Evolutionary conservation across 2,797 vertebrate genomes (phyloP).

Genomic region (Lepus townsendii): DNA sequence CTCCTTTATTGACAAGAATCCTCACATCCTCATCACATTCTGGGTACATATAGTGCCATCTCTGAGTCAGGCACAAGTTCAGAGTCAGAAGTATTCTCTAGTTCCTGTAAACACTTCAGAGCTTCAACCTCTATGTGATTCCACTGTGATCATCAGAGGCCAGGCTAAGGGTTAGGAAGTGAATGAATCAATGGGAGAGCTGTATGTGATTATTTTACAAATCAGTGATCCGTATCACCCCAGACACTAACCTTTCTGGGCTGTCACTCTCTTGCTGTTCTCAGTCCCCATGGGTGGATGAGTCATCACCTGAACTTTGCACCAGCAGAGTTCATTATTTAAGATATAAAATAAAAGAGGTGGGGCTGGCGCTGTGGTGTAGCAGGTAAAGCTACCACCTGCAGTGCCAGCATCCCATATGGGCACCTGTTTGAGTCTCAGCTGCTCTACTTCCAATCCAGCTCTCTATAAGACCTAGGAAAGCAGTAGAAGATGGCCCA

Average conservation of each 20-base stretch:
- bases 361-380: too few species aligned
- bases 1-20: background rate
- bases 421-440: too few species aligned
- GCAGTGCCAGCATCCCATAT: too few species aligned
- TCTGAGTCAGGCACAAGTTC: background rate
- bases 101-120: background rate
- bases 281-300: background rate
- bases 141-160: background rate
- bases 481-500: too few species aligned
- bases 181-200: background rate
- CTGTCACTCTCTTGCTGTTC: background rate
- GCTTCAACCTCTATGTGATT: background rate
- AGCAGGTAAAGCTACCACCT: too few species aligned
- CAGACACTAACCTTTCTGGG: background rate
- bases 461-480: too few species aligned
- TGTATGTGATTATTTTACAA: background rate
- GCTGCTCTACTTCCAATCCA: too few species aligned
- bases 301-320: background rate
- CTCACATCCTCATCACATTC: background rate
- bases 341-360: background rate
- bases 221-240: background rate
- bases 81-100: background rate
- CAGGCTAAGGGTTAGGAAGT: background rate
- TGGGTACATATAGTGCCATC: background rate
- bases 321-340: background rate